Evolutionary conservation across 2,797 vertebrate species (phyloP).

Genomic region (Spheniscus humboldti): DNA sequence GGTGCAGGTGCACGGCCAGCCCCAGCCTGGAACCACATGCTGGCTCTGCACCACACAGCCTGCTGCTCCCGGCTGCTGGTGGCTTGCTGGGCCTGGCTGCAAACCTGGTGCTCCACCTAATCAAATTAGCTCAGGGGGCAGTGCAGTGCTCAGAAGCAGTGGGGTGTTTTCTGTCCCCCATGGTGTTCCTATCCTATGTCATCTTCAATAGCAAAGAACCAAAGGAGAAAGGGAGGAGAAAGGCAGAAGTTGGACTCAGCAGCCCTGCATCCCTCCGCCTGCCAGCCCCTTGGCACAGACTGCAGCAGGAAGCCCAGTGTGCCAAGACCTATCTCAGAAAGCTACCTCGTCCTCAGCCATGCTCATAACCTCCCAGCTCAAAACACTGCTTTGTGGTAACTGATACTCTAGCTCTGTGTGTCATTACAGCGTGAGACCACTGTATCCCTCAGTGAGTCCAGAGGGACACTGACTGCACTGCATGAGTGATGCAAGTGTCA

Average conservation of each 20-base stretch:
- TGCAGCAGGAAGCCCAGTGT: neutral
- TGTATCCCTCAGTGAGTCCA: neutral
- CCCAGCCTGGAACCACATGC: neutral
- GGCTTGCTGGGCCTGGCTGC: neutral
- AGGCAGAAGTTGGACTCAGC: neutral
- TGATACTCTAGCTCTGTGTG: neutral
- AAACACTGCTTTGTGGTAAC: neutral
- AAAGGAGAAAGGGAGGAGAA: neutral
- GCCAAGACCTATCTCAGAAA: neutral
- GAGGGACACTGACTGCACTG: neutral
- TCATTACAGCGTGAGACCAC: neutral
- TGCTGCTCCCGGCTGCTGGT: neutral
- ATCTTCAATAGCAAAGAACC: neutral
- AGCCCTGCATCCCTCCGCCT: fast-evolving
- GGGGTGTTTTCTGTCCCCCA: neutral
- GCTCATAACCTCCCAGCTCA: neutral
- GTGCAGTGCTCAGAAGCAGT: neutral
- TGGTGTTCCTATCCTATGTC: neutral
- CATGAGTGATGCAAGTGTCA: neutral
- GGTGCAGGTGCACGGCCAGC: neutral
- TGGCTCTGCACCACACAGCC: neutral
- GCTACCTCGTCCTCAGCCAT: neutral
- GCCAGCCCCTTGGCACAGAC: neutral
- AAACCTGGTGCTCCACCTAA: neutral
- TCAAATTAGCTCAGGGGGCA: neutral